These are phyloP conservation scores for Ctenochaetus hawaiiensis DNA, from an alignment of 2,797 vertebrate species.

Conservation along the genomic window DNA sequence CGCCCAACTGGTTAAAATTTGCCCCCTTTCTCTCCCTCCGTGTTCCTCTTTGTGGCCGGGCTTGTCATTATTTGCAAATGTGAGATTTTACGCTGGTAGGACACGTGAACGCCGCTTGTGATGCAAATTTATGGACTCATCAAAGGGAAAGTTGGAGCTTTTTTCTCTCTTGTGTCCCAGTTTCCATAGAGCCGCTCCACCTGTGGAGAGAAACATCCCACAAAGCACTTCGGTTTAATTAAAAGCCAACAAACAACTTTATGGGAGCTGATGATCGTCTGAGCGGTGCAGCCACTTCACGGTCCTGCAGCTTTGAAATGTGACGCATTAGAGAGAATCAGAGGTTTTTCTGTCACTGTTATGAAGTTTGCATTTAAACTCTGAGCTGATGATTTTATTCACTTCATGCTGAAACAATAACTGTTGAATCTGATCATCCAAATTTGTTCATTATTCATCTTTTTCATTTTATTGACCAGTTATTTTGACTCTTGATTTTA, in stretches of 20 bases:
- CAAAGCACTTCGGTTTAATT: conserved; percentile 54
- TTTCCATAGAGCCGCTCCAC: conserved; percentile 53
- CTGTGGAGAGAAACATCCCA: conserved; percentile 25
- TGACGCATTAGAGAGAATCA: neutral
- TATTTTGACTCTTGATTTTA: no score
- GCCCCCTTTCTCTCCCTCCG: conserved; percentile 74
- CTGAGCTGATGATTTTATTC: no score
- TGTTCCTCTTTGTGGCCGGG: conserved; percentile 79
- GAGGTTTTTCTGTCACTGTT: no score
- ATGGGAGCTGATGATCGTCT: conserved; percentile 42
- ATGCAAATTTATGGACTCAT: conserved; percentile 83
- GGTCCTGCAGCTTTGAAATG: neutral
- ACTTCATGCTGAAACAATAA: no score
- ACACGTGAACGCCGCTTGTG: conserved; percentile 80
- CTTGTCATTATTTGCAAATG: conserved; percentile 84
- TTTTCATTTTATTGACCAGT: no score
- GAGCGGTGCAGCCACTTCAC: neutral
- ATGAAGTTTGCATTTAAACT: no score
- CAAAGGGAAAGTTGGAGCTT: conserved; percentile 66
- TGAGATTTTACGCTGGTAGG: conserved; percentile 73
- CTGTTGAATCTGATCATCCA: no score
- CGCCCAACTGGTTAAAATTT: conserved; percentile 85
- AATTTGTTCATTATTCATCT: no score
- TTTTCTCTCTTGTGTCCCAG: conserved; percentile 25
- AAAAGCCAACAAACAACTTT: conserved; percentile 54